These are phyloP conservation scores for Bradypodion ventrale DNA, from an alignment of 2,797 vertebrate genomes.

Conservation along the genomic window DNA sequence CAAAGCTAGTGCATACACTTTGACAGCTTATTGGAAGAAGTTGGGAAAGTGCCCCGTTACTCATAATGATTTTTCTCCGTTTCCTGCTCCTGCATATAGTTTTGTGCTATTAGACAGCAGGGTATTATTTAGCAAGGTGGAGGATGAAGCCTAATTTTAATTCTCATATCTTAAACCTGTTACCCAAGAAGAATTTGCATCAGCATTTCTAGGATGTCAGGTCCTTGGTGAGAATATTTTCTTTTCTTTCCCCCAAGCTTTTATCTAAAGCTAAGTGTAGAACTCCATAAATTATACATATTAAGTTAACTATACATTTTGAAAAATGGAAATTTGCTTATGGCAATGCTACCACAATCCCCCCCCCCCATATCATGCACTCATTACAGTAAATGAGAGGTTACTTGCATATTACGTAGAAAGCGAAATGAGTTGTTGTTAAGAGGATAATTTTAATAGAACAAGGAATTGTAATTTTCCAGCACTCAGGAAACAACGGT, in stretches of 20 bases:
- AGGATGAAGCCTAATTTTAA: neutral
- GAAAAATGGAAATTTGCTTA: constrained; percentile 9
- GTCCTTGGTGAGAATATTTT: constrained; percentile 3
- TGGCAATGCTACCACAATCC: constrained; percentile 16
- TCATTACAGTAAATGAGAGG: constrained; percentile 26
- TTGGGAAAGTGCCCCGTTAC: too few species aligned
- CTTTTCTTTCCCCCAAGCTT: constrained; percentile 8
- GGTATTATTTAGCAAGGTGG: neutral
- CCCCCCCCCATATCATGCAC: constrained; percentile 3
- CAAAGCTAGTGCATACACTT: too few species aligned
- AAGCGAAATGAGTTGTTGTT: constrained; percentile 22
- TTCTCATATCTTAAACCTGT: neutral
- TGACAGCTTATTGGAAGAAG: too few species aligned
- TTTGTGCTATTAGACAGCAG: neutral
- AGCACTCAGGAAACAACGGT: constrained; percentile 10
- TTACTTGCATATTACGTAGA: constrained; percentile 22
- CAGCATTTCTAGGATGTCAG: neutral
- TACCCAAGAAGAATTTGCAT: neutral
- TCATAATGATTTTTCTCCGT: too few species aligned
- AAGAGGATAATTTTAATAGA: constrained; percentile 18
- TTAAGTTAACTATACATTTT: constrained; percentile 18
- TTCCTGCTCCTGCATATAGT: neutral
- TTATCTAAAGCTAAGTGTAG: constrained; percentile 6
- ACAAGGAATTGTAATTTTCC: constrained; percentile 24
- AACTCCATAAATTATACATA: constrained; percentile 17